Evolutionary conservation across 2,888 invertebrate genomes (phyloP), one percentile per base, ranked within the genome.

Genomic region (Diogma glabrata): DNA sequence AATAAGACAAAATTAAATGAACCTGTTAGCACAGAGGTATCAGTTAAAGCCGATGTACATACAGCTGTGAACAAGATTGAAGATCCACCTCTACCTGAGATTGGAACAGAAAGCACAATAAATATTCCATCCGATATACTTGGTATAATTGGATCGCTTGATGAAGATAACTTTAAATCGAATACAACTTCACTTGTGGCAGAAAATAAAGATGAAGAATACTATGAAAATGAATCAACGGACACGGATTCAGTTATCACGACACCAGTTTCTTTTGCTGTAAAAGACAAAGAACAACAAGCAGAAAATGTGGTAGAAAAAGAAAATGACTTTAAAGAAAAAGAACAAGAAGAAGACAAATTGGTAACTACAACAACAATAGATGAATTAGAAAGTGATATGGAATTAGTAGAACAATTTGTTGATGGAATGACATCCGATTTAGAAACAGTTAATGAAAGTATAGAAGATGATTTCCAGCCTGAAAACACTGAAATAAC

Each of bases 181-280:
- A 6, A 8, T 12, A 23, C 36, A 51, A 26, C 6, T 26, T 23
- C n/a, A 24, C 24, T 14, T 4, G 46, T n/a, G n/a, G n/a, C 7
- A 24, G 24, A 16, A 24, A 23, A 22, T 2, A 14, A 20, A 6
- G 16, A 43, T 9, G n/a, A 46, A 16, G 10, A 24, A 16, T 26
- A 6, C 38, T 38, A n/a, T n/a, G n/a, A n/a, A n/a, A n/a, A n/a
- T n/a, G n/a, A n/a, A n/a, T n/a, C 26, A 36, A 9, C 30, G 4
- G 10, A n/a, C n/a, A 30, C 10, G 3, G 30, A 30, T n/a, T 5
- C 9, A n/a, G 30, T n/a, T 36, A 53, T 12, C 33, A 26, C 12
- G 19, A 26, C 22, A 20, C 10, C 52, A 38, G 48, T 54, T 49
- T 52, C 52, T 36, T 53, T 54, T 14, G 51, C 50, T n/a, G 49